Evolutionary conservation across 2,888 invertebrate genomes (phyloP).

Genomic region (Pachycephus smyrnensis): DNA sequence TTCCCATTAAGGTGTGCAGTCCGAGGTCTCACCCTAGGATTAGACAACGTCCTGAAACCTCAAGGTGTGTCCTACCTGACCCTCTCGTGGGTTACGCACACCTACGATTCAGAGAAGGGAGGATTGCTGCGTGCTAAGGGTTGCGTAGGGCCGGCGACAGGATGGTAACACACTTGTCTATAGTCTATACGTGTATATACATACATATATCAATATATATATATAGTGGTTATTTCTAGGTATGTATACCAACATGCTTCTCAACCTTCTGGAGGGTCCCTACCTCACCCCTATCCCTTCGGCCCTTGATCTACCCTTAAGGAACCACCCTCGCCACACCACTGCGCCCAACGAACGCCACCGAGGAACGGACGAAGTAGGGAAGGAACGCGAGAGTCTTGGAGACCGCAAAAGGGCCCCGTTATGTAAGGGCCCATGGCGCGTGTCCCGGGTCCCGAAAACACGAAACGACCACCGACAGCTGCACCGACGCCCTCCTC

Average conservation of each 20-base stretch:
- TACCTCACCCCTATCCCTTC: conserved; percentile 29
- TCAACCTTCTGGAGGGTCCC: conserved; percentile 1
- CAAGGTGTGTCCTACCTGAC: conserved; percentile 10
- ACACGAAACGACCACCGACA: background rate
- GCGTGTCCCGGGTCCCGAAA: background rate
- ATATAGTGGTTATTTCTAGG: background rate
- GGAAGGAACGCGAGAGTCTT: conserved; percentile 31
- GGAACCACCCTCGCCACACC: conserved; percentile 41
- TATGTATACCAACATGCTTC: background rate
- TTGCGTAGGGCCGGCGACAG: background rate
- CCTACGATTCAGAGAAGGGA: background rate
- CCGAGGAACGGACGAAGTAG: background rate
- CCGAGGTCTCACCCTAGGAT: background rate
- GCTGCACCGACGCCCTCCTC: background rate
- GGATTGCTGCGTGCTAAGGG: background rate
- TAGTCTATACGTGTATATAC: background rate
- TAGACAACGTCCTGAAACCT: background rate
- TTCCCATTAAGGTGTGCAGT: background rate
- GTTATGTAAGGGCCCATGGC: background rate
- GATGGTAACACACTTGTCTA: background rate
- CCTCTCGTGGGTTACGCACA: conserved; percentile 1
- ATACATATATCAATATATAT: background rate
- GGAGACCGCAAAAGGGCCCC: conserved; percentile 32
- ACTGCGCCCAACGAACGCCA: conserved; percentile 38
- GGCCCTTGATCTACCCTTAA: conserved; percentile 31